phyloP scores from a whole-genome alignment of 2,113 vertebrate species.

The Limnothrissa miodon region DNA sequence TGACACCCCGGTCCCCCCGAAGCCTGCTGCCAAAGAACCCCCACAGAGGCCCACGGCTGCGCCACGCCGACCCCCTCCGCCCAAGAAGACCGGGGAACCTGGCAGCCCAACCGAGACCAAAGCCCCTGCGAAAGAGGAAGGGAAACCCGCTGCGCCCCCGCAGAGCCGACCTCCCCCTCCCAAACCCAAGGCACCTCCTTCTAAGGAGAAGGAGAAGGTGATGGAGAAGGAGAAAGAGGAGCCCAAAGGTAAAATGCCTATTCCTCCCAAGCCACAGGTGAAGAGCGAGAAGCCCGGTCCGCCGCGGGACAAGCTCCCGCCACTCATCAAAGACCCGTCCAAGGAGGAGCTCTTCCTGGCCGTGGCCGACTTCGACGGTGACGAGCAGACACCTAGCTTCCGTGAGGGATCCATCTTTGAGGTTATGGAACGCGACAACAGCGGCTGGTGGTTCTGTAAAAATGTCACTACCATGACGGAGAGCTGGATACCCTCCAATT shows the following conservation, averaged over 20 bases:
- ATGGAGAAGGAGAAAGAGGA: conserved; percentile 73
- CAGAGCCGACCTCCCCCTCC: conserved; percentile 85
- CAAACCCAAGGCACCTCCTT: conserved; percentile 77
- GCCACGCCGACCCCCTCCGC: conserved; percentile 90
- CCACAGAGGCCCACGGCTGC: conserved; percentile 78
- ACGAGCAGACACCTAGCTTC: conserved; percentile 88
- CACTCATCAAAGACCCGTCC: conserved; percentile 63
- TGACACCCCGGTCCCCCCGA: conserved; percentile 55
- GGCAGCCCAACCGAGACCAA: conserved; percentile 68
- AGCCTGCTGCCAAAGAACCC: conserved; percentile 65
- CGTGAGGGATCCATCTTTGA: conserved; percentile 93
- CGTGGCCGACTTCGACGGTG: conserved; percentile 92
- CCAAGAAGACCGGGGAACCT: conserved; percentile 77
- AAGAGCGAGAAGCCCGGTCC: conserved; percentile 79
- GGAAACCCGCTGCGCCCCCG: conserved; percentile 46
- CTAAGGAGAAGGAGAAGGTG: conserved; percentile 47
- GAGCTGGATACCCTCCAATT: conserved; percentile 99
- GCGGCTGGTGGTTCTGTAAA: conserved; percentile 98
- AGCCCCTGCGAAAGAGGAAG: conserved; percentile 71
- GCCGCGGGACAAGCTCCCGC: conserved; percentile 69
- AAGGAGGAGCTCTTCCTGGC: conserved; percentile 90
- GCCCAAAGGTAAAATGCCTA: conserved; percentile 68
- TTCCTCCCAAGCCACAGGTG: conserved; percentile 71
- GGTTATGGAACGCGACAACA: conserved; percentile 88
- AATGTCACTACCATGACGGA: conserved; percentile 81